Percentiles rank a stretch among this genome's conserved stretches.
These are phyloP conservation scores for Sebastes vulpes DNA, from an alignment of 2,797 vertebrate genomes.

Conservation along the genomic window DNA sequence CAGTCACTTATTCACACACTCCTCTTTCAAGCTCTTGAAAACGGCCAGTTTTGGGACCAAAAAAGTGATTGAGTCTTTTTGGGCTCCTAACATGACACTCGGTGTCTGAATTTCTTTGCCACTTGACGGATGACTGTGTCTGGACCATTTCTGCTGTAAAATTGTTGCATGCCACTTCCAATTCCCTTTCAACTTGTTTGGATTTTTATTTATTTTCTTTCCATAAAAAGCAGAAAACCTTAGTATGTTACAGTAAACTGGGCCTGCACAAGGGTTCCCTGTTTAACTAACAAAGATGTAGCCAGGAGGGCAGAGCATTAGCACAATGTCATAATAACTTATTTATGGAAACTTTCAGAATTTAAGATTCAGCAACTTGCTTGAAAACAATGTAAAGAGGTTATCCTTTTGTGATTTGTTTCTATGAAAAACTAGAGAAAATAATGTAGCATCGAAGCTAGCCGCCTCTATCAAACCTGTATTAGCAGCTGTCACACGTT, in stretches of 20 bases:
- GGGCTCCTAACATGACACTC: not conserved
- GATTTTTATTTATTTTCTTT: not conserved
- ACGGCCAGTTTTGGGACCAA: not conserved
- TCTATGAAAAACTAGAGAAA: not conserved
- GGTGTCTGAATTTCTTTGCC: not conserved
- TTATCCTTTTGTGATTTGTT: not conserved
- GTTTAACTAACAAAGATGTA: not conserved
- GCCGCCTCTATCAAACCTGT: not conserved
- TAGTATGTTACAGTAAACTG: not conserved
- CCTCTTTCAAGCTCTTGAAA: not conserved
- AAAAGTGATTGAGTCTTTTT: not conserved
- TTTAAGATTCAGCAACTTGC: not conserved
- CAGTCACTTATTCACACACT: not conserved
- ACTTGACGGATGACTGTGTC: not conserved
- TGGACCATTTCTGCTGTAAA: not conserved
- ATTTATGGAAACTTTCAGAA: not conserved
- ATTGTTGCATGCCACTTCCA: not conserved
- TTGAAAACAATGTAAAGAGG: not conserved
- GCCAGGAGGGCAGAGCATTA: not conserved
- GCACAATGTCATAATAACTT: not conserved
- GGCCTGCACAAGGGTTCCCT: not conserved
- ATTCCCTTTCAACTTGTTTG: not conserved
- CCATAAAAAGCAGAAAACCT: not conserved
- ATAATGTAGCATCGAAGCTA: not conserved
- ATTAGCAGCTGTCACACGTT: not conserved